phyloP scores from a whole-genome alignment of 2,113 vertebrate species.

The Eupsittula cactorum region DNA sequence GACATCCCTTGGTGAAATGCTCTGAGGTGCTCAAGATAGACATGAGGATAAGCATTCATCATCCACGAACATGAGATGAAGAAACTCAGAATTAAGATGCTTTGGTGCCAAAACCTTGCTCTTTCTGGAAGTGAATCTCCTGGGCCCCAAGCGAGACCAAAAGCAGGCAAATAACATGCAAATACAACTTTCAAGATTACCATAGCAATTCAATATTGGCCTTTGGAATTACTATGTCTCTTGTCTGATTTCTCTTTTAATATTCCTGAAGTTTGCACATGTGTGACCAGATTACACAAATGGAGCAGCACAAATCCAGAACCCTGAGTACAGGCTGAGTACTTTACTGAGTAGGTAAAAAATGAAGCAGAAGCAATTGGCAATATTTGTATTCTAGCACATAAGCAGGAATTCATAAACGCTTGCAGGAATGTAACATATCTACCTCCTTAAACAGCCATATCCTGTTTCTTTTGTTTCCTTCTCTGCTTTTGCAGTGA shows the following conservation, averaged over 20 bases:
- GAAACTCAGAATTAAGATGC: not conserved
- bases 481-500: conserved; percentile 28
- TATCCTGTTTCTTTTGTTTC: conserved; percentile 65
- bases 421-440: conserved; percentile 5
- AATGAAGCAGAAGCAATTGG: not conserved
- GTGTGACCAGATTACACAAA: not conserved
- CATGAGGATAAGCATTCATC: not conserved
- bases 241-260: not conserved
- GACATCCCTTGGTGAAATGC: not conserved
- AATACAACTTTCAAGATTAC: not conserved
- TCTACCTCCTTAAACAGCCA: conserved; percentile 11
- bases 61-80: not conserved
- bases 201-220: not conserved
- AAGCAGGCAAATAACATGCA: not conserved
- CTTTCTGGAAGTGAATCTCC: not conserved
- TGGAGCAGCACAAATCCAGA: not conserved
- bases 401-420: conserved; percentile 12
- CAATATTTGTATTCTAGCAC: not conserved
- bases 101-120: not conserved
- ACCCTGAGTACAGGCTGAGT: not conserved
- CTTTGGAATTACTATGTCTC: not conserved
- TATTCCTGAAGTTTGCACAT: not conserved
- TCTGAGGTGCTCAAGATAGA: not conserved
- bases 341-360: not conserved
- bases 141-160: not conserved